These are phyloP conservation scores for Dolichomitus sp. DNA, from an alignment of 2,888 invertebrate species.

Conservation along the genomic window DNA sequence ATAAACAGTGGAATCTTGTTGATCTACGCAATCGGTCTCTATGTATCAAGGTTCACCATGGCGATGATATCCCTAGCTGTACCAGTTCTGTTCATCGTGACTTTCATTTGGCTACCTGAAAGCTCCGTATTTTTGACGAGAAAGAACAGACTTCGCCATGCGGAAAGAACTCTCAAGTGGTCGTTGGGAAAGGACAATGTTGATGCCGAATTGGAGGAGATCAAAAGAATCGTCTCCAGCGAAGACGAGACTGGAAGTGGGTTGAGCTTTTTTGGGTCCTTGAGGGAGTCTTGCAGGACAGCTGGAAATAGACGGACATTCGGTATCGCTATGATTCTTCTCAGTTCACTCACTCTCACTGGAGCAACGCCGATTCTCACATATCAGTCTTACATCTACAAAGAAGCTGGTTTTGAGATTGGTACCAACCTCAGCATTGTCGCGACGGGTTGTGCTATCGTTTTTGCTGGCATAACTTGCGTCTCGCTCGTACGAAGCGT, in stretches of 20 bases:
- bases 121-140: conserved; percentile 82
- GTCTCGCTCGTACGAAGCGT: conserved; percentile 78
- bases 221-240: conserved; percentile 79
- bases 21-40: conserved; percentile 79
- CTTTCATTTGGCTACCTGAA: conserved; percentile 83
- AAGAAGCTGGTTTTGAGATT: conserved; percentile 79
- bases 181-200: conserved; percentile 81
- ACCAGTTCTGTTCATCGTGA: conserved; percentile 77
- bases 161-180: conserved; percentile 81
- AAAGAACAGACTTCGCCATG: conserved; percentile 78
- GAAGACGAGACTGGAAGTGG: conserved; percentile 72
- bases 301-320: conserved; percentile 77
- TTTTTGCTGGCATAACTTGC: conserved; percentile 79
- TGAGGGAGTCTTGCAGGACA: conserved; percentile 68
- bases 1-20: conserved; percentile 81
- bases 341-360: conserved; percentile 79
- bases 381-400: conserved; percentile 81
- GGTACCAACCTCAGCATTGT: conserved; percentile 80
- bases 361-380: conserved; percentile 82
- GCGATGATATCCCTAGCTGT: conserved; percentile 78
- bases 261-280: conserved; percentile 64
- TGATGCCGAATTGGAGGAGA: conserved; percentile 81
- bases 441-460: conserved; percentile 79
- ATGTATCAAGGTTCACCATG: conserved; percentile 75
- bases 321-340: conserved; percentile 78